phyloP scores from a whole-genome alignment of 2,797 vertebrate species.

The Chromis chromis region DNA sequence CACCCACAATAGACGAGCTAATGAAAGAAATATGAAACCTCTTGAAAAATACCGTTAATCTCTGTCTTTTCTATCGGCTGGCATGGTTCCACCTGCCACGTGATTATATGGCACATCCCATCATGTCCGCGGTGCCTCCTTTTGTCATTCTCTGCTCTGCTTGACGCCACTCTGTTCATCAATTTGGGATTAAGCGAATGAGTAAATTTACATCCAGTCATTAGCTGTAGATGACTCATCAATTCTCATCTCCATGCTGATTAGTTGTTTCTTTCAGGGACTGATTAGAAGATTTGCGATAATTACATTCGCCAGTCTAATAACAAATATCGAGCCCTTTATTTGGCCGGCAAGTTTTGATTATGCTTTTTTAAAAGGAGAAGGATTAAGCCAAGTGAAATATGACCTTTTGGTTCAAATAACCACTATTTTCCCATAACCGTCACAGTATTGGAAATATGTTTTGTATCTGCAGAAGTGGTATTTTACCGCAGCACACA shows the following conservation, averaged over 20 bases:
- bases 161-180: slow-evolving; percentile 34
- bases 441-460: neutral
- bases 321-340: neutral
- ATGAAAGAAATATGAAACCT: slow-evolving; percentile 48
- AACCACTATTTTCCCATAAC: neutral
- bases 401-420: neutral
- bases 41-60: slow-evolving; percentile 16
- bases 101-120: neutral
- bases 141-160: slow-evolving; percentile 19
- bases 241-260: slow-evolving; percentile 58
- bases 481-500: neutral
- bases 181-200: slow-evolving; percentile 37
- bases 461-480: slow-evolving; percentile 3
- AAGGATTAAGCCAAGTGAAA: too few species aligned
- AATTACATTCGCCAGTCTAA: slow-evolving; percentile 51
- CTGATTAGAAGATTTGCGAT: slow-evolving; percentile 57
- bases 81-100: slow-evolving; percentile 1
- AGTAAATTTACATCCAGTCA: slow-evolving; percentile 55
- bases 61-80: slow-evolving; percentile 17
- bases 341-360: neutral
- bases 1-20: slow-evolving; percentile 33
- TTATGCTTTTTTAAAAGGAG: neutral
- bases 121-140: slow-evolving; percentile 14
- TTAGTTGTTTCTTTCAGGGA: slow-evolving; percentile 61
- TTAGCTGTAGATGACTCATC: slow-evolving; percentile 51